phyloP scores from a whole-genome alignment of 2,113 vertebrate genomes.

The Columbina picui region DNA sequence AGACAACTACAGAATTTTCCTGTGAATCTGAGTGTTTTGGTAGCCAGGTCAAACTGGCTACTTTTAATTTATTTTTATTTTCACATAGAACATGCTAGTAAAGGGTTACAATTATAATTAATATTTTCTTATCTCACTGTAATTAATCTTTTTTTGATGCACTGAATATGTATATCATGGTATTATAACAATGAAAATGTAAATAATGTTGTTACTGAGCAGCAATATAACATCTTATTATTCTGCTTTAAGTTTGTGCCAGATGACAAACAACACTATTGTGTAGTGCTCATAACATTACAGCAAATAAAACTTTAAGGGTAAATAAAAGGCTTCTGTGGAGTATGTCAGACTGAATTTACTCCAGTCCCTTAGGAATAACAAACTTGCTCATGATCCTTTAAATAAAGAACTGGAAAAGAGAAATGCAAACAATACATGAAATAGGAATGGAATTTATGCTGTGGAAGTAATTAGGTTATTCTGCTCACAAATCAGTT shows the following conservation, averaged over 20 bases:
- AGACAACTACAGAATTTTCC: background rate
- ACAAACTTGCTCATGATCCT: background rate
- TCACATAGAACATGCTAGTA: background rate
- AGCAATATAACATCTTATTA: background rate
- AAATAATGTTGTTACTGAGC: background rate
- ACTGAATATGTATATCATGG: background rate
- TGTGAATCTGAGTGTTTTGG: background rate
- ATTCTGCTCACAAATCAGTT: background rate
- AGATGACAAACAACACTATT: background rate
- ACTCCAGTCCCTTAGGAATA: background rate
- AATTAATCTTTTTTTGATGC: background rate
- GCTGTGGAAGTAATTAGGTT: background rate
- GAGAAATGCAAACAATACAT: background rate
- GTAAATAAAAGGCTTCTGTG: slow-evolving; percentile 37
- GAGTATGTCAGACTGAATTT: slow-evolving; percentile 5
- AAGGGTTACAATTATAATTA: background rate
- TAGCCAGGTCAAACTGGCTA: background rate
- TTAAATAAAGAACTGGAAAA: slow-evolving; percentile 19
- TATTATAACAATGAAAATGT: background rate
- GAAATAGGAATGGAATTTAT: background rate
- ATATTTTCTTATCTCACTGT: background rate
- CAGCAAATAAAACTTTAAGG: slow-evolving; percentile 13
- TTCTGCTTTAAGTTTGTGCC: background rate
- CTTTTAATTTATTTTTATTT: background rate
- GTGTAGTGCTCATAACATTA: background rate